A percentile compares a stretch with the other conserved stretches of the same genome.
These are phyloP conservation scores for Apogon hyalosoma DNA, from an alignment of 2,797 vertebrate genomes.

Conservation along the genomic window DNA sequence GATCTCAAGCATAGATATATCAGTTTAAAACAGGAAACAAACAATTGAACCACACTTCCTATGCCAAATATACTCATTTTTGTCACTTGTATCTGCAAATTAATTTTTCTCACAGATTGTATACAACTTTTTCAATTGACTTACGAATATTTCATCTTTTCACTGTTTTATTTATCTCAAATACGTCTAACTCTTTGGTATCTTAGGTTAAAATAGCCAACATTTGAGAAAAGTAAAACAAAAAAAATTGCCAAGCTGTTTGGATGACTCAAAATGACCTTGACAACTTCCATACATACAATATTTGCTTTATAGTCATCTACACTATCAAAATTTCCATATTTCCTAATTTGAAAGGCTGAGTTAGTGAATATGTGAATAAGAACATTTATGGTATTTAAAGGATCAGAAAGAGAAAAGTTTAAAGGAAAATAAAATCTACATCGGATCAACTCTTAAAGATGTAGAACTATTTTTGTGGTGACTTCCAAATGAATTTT, in stretches of 20 bases:
- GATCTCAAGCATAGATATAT: too few species aligned
- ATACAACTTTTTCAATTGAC: too few species aligned
- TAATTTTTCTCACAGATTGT: too few species aligned
- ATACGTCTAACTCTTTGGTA: not conserved
- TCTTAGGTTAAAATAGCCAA: not conserved
- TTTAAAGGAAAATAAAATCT: not conserved
- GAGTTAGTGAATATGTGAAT: conserved; percentile 1
- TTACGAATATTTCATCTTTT: not conserved
- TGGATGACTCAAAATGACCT: conserved; percentile 23
- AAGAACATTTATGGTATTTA: too few species aligned
- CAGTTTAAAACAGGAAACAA: too few species aligned
- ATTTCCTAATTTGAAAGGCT: conserved; percentile 8
- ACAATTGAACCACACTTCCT: too few species aligned
- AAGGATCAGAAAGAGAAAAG: too few species aligned
- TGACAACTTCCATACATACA: not conserved
- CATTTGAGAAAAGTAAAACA: not conserved
- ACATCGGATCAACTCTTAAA: not conserved
- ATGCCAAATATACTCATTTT: too few species aligned
- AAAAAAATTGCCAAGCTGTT: too few species aligned
- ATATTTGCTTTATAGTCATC: conserved; percentile 3
- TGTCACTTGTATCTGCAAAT: too few species aligned
- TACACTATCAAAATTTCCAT: not conserved
- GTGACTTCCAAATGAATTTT: too few species aligned
- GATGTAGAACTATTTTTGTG: too few species aligned
- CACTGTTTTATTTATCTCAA: not conserved